Evolutionary conservation across 2,888 invertebrate genomes (phyloP).

Genomic region (Serrognathus titanus): DNA sequence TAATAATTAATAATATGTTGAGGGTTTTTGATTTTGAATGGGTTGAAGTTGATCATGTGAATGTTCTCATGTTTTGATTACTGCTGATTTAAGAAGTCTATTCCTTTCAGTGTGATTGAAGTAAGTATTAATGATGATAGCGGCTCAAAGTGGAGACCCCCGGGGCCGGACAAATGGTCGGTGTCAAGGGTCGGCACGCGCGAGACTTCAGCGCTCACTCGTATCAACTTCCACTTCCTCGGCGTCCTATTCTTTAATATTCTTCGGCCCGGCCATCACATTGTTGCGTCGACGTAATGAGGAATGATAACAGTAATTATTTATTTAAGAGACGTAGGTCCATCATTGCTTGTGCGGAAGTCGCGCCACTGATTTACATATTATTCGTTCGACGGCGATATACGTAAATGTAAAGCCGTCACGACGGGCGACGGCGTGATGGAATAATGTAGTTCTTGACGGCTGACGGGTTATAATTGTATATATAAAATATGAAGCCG

Average conservation of each 20-base stretch:
- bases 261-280: background rate
- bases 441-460: too few relatives aligned
- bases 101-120: slow-evolving; percentile 32
- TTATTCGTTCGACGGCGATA: too few relatives aligned
- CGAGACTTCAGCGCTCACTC: slow-evolving; percentile 29
- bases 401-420: too few relatives aligned
- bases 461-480: too few relatives aligned
- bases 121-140: slow-evolving; percentile 37
- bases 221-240: slow-evolving; percentile 27
- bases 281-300: background rate
- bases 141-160: slow-evolving; percentile 30
- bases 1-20: too few relatives aligned
- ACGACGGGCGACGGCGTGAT: too few relatives aligned
- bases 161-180: slow-evolving; percentile 40
- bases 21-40: too few relatives aligned
- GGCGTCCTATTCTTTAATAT: slow-evolving; percentile 10
- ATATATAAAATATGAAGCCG: too few relatives aligned
- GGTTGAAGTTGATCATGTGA: too few relatives aligned
- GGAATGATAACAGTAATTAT: background rate
- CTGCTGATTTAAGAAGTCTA: background rate
- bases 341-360: too few relatives aligned
- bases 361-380: too few relatives aligned
- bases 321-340: background rate
- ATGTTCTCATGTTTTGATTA: too few relatives aligned
- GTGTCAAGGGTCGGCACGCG: slow-evolving; percentile 44